Conservation (phyloP, 2,888 invertebrate species). For the Tetranychus truncatus region DNA sequence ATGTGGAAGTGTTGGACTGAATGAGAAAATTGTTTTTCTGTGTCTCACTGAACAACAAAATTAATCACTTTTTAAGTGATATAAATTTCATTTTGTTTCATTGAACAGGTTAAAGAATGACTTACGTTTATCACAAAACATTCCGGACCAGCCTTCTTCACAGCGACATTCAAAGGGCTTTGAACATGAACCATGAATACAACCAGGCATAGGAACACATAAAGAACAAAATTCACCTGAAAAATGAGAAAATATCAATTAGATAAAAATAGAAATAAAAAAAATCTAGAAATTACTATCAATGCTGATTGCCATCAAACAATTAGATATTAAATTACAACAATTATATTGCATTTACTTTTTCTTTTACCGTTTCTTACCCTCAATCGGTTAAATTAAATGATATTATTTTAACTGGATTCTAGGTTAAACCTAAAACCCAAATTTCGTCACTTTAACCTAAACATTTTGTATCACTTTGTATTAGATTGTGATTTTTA, state of each 20-base stretch:
- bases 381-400: too few relatives aligned
- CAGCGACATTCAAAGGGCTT: slow-evolving; percentile 80
- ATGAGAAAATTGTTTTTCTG: too few relatives aligned
- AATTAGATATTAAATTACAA: too few relatives aligned
- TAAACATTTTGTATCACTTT: too few relatives aligned
- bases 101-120: not conserved
- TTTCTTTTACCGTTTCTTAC: too few relatives aligned
- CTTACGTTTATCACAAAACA: slow-evolving; percentile 53
- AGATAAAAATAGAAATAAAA: not conserved
- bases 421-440: too few relatives aligned
- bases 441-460: too few relatives aligned
- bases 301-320: too few relatives aligned
- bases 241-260: not conserved
- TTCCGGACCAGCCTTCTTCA: slow-evolving; percentile 69
- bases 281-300: not conserved
- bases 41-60: not conserved
- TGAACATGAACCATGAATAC: slow-evolving; percentile 70
- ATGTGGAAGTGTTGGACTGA: too few relatives aligned
- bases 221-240: slow-evolving; percentile 58
- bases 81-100: not conserved
- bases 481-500: too few relatives aligned
- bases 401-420: too few relatives aligned
- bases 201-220: slow-evolving; percentile 72
- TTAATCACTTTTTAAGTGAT: not conserved
- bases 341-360: too few relatives aligned